Base-by-base conservation (phyloP, 2,888 invertebrate genomes). In the Biston stratarius region DNA sequence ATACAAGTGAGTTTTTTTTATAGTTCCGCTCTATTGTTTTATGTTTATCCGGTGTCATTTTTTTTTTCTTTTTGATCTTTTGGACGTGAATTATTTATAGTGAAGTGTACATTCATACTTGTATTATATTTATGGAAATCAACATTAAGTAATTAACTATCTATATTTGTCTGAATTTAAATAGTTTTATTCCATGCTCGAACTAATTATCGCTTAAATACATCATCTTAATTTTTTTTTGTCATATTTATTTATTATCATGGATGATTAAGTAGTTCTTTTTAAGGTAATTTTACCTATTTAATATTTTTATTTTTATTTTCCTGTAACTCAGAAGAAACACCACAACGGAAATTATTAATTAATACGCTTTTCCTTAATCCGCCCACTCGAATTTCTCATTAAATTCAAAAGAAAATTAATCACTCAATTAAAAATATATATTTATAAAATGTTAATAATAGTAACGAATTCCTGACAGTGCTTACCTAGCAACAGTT, bases 1-100 rank as follows among this genome's bases (percentile, higher is more conserved):
- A 86, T 70, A 80, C 80, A 70, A 88, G 86, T 87, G 74, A 87
- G 86, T 86, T 80, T 75, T 74, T n/a, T 65, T 74, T 75, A 73
- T 73, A 64, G 74, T 74, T 67, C 70, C 63, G 61, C 56, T 66
- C 55, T 66, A 63, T 71, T 73, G 66, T 74, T 67, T 73, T 70
- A 69, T 56, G 62, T 44, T 60, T 60, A 63, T 67, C 67, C 62
- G 66, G 61, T 24, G 24, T 51, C 24, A 0, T 36, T 11, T 42
- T 36, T 36, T 60, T 61, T 49, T 24, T 55, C 15, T 67, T 48
- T 52, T 34, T 10, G 14, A 38, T 40, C 12, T 33, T 57, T 58
- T 57, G 45, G 45, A 9, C 45, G 45, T 47, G 7, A 11, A 45
- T 34, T 14, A 34, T 15, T 45, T 40, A 34, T 45, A 14, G 45